phyloP scores from a whole-genome alignment of 2,113 vertebrate genomes.

The Megaceryle maxima region DNA sequence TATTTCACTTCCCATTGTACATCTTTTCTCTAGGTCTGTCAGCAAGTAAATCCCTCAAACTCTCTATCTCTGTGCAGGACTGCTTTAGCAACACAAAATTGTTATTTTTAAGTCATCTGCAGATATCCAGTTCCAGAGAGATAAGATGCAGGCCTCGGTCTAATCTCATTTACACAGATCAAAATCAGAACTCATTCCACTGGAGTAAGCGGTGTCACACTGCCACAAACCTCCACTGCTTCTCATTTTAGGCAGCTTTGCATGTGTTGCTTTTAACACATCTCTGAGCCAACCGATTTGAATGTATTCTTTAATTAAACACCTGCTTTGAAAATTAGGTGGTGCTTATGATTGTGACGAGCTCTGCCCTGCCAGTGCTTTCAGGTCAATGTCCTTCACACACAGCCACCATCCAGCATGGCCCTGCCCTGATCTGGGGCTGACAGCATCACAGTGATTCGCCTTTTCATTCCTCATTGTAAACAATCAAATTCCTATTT shows the following conservation, averaged over 20 bases:
- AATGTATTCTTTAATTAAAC: constrained; percentile 13
- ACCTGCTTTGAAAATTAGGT: not conserved
- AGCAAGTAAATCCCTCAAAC: not conserved
- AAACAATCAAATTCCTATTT: not conserved
- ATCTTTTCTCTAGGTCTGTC: not conserved
- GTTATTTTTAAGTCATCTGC: not conserved
- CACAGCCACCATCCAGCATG: not conserved
- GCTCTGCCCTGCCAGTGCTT: not conserved
- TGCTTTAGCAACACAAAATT: not conserved
- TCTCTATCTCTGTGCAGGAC: not conserved
- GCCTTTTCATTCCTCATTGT: not conserved
- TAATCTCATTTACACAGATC: constrained; percentile 20
- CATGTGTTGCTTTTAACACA: not conserved
- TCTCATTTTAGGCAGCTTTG: not conserved
- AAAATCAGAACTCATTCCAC: constrained; percentile 17
- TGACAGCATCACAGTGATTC: not conserved
- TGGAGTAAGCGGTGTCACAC: not conserved
- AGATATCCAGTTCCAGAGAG: not conserved
- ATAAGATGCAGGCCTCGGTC: not conserved
- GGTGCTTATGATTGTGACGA: not conserved
- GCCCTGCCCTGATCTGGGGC: not conserved
- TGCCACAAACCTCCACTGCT: not conserved
- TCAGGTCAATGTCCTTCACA: not conserved
- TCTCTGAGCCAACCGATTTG: not conserved
- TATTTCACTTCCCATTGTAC: not conserved